Conservation (phyloP, 1,140 invertebrate species). For the Oryctes rhinoceros region DNA sequence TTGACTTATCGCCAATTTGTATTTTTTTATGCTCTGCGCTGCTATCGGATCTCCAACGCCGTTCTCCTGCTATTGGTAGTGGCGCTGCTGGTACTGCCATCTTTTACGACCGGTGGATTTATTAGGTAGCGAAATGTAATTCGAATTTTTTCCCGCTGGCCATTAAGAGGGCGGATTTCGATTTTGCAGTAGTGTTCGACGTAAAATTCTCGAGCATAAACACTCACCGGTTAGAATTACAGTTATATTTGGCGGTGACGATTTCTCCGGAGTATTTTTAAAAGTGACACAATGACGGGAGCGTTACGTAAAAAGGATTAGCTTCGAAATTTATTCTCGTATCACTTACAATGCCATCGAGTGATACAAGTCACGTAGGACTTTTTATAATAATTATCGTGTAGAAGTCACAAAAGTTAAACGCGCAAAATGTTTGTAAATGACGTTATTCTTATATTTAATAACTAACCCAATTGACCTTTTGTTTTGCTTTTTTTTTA, state of each 20-base stretch:
- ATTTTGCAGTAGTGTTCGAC: neutral
- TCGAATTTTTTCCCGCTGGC: conserved; percentile 17
- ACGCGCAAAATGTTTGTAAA: neutral
- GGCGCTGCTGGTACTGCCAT: conserved; percentile 11
- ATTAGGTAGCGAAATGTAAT: conserved; percentile 34
- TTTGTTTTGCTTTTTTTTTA: neutral
- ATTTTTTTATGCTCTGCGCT: conserved; percentile 22
- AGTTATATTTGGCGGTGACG: neutral
- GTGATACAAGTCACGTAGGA: neutral
- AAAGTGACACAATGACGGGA: neutral
- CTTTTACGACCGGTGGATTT: conserved; percentile 28
- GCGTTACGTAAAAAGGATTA: neutral
- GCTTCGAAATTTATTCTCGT: neutral
- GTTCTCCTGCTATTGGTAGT: neutral
- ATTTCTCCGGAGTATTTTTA: conserved; percentile 4
- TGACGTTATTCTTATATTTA: neutral
- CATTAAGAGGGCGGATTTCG: conserved; percentile 24
- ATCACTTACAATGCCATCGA: neutral
- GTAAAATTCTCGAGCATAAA: neutral
- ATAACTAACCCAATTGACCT: neutral
- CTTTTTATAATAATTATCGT: neutral
- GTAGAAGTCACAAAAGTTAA: neutral
- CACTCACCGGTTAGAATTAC: neutral
- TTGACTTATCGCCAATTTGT: conserved; percentile 35
- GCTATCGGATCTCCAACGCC: conserved; percentile 2